A percentile compares a stretch with the other conserved stretches of the same genome.
These are phyloP conservation scores for Stenodera caucasica DNA, from an alignment of 2,888 invertebrate genomes.

Conservation along the genomic window DNA sequence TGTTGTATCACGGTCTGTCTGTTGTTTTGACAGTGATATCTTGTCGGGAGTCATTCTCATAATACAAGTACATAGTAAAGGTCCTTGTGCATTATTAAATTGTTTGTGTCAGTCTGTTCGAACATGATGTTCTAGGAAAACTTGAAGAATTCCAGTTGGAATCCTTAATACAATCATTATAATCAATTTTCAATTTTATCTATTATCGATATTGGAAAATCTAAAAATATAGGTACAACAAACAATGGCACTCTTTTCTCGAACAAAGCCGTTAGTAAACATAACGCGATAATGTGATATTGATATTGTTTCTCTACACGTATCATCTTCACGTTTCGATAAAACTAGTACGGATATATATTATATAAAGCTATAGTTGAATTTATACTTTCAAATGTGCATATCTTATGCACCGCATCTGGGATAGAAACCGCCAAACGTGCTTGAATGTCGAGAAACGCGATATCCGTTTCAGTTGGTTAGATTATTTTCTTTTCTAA, in stretches of 20 bases:
- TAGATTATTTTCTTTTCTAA: slow-evolving; percentile 32
- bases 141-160: neutral
- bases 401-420: slow-evolving; percentile 46
- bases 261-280: neutral
- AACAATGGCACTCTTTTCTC: too few species aligned
- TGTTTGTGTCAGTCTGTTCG: slow-evolving; percentile 28
- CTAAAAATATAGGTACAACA: too few species aligned
- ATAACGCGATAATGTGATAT: slow-evolving; percentile 35
- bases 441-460: slow-evolving; percentile 42
- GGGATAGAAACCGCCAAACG: slow-evolving; percentile 43
- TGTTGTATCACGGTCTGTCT: slow-evolving; percentile 27
- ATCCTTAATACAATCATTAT: neutral
- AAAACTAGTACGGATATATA: slow-evolving; percentile 34
- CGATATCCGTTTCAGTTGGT: slow-evolving; percentile 36
- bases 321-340: slow-evolving; percentile 29
- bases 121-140: slow-evolving; percentile 6
- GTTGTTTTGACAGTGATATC: slow-evolving; percentile 25
- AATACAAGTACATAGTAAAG: slow-evolving; percentile 19
- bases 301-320: slow-evolving; percentile 40
- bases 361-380: too few species aligned
- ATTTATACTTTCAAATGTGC: slow-evolving; percentile 50
- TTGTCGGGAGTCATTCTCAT: slow-evolving; percentile 26
- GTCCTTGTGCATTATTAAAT: slow-evolving; percentile 29
- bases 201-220: too few species aligned
- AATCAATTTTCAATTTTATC: too few species aligned